Evolutionary conservation across 2,888 invertebrate species (phyloP), one percentile per base, ranked within the genome.

Genomic region (Trissolcus japonicus): DNA sequence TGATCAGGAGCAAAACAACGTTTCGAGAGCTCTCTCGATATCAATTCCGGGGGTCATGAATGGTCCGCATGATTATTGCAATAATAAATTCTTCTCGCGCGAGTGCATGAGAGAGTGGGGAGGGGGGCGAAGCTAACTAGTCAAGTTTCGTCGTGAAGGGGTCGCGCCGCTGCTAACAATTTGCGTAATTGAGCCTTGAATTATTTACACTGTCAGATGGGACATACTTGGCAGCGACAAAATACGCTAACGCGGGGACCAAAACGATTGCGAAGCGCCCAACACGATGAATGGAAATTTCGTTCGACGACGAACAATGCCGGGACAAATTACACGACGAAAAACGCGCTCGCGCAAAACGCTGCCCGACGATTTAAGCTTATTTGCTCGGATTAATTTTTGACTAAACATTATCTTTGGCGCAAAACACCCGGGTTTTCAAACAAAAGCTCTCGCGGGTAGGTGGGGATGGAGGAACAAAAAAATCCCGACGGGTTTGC

Each of bases 151-250:
- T 59, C 66, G 78, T 63, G 71, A 65, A 63, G 65, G 54, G 75
- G 66, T 79, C 80, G 80, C 69, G 79, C 74, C 79, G 78, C 78
- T 80, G 76, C 80, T 82, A 81, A 85, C 87, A 86, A 88, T 87
- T 88, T 87, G 85, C 86, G 87, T 87, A 88, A 88, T 88, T 87
- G 88, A 88, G 84, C 84, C 82, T 81, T 88, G 87, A 88, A 87
- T 88, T 88, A 87, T 88, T 88, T 86, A 88, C 87, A 85, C 82
- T 85, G 84, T 80, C 82, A 84, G 85, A 82, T 84, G 85, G 85
- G 85, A 87, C 85, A 85, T 86, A 85, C 86, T 85, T 83, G 82
- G 81, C 80, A 67, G 76, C 80, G 81, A 79, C 78, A 80, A 76
- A 81, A 79, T 79, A 69, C 72, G 76, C 60, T 79, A 76, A 79